Percentiles rank a stretch among this genome's conserved stretches.
phyloP scores from a whole-genome alignment of 2,113 vertebrate genomes.

The Bubo bubo region DNA sequence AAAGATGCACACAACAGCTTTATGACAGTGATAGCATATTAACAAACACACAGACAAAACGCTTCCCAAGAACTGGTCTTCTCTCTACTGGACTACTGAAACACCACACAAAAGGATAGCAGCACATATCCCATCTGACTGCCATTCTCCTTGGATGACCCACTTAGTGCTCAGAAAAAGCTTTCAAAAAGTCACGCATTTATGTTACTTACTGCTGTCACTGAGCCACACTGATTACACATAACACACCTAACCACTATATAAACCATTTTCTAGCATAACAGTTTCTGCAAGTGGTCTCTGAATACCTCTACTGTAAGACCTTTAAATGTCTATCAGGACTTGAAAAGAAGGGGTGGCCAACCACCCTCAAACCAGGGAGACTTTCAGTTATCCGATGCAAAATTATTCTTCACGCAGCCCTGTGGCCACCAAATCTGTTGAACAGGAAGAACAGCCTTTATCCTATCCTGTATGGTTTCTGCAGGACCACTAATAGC shows the following conservation, averaged over 20 bases:
- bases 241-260: accelerated
- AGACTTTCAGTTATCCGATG: neutral
- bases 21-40: accelerated
- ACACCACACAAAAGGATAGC: neutral
- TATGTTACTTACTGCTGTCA: neutral
- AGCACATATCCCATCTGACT: neutral
- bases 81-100: neutral
- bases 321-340: neutral
- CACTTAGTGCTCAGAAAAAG: neutral
- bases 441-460: neutral
- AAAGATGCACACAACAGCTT: neutral
- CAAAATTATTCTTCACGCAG: neutral
- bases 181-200: neutral
- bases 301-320: neutral
- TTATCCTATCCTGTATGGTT: neutral
- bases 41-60: neutral
- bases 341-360: neutral
- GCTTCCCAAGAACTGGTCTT: neutral
- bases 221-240: neutral
- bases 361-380: neutral
- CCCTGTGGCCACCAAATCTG: neutral
- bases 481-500: neutral
- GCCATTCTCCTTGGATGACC: neutral
- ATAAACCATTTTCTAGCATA: neutral
- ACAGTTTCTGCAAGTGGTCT: neutral